A percentile compares a stretch with the other conserved stretches of the same genome.
Evolutionary conservation across 2,797 vertebrate species (phyloP).

Genomic region (Lacerta agilis): DNA sequence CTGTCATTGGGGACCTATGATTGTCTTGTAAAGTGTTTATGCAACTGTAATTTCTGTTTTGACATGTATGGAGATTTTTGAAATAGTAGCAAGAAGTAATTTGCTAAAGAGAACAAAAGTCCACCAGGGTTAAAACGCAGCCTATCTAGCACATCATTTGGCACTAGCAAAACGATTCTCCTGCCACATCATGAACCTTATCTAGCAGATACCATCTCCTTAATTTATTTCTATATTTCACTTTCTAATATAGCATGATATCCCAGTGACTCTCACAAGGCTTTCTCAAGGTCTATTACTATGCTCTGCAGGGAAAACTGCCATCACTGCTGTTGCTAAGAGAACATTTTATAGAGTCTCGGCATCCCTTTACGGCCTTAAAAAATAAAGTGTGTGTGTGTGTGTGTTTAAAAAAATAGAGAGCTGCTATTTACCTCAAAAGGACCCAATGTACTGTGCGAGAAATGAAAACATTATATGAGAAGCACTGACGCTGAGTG

Average conservation of each 20-base stretch:
- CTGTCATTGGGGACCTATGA: background rate
- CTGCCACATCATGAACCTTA: constrained; percentile 29
- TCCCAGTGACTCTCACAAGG: constrained; percentile 41
- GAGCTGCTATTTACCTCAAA: constrained; percentile 58
- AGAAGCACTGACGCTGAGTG: constrained; percentile 70
- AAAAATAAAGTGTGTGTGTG: constrained; percentile 31
- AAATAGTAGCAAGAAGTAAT: background rate
- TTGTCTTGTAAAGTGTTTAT: background rate
- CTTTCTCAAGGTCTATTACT: constrained; percentile 54
- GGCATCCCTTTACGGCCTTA: constrained; percentile 53
- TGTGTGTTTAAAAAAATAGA: constrained; percentile 38
- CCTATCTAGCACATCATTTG: background rate
- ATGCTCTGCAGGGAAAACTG: constrained; percentile 48
- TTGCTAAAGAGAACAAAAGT: background rate
- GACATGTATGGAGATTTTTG: constrained; percentile 23
- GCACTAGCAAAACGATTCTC: background rate
- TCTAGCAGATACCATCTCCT: background rate
- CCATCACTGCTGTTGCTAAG: constrained; percentile 53
- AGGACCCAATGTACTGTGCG: constrained; percentile 62
- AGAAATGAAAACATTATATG: constrained; percentile 66
- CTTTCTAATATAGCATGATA: constrained; percentile 46
- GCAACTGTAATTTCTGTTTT: constrained; percentile 8
- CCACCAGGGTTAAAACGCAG: background rate
- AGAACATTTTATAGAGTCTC: constrained; percentile 61
- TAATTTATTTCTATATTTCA: constrained; percentile 51